Percentiles rank a stretch among this genome's conserved stretches.
These are phyloP conservation scores for Drosophila antonietae DNA, from an alignment of 2,888 invertebrate genomes.

Conservation along the genomic window DNA sequence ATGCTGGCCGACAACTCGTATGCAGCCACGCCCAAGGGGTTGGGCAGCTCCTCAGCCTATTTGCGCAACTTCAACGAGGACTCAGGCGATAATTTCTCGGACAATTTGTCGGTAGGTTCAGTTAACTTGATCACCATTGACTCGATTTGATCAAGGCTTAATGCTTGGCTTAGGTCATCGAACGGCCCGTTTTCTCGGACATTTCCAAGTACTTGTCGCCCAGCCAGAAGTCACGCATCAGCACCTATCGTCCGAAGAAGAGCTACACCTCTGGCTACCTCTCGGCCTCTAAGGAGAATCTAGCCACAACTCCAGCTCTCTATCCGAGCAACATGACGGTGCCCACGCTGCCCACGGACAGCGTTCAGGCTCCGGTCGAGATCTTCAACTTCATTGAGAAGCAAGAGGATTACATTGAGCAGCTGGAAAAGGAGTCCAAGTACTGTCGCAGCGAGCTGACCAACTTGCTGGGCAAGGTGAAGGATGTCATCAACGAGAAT, in stretches of 20 bases:
- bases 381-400: constrained; percentile 92
- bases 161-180: constrained; percentile 71
- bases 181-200: constrained; percentile 84
- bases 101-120: constrained; percentile 84
- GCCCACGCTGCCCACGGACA: constrained; percentile 68
- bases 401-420: constrained; percentile 94
- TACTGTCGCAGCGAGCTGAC: constrained; percentile 93
- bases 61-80: constrained; percentile 84
- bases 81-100: constrained; percentile 87
- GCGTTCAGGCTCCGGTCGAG: constrained; percentile 87
- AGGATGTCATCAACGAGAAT: constrained; percentile 94
- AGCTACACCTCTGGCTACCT: constrained; percentile 60
- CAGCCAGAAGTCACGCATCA: constrained; percentile 79
- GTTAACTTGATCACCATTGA: rapidly evolving
- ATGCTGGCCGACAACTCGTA: constrained; percentile 90
- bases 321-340: constrained; percentile 57
- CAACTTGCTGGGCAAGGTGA: constrained; percentile 91
- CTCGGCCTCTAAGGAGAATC: constrained; percentile 80
- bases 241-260: constrained; percentile 73
- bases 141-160: neutral
- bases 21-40: constrained; percentile 85
- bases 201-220: constrained; percentile 84
- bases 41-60: constrained; percentile 67
- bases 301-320: constrained; percentile 59
- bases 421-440: constrained; percentile 93